Conservation (phyloP, 2,888 invertebrate species). For the Drosophila anomalata region DNA sequence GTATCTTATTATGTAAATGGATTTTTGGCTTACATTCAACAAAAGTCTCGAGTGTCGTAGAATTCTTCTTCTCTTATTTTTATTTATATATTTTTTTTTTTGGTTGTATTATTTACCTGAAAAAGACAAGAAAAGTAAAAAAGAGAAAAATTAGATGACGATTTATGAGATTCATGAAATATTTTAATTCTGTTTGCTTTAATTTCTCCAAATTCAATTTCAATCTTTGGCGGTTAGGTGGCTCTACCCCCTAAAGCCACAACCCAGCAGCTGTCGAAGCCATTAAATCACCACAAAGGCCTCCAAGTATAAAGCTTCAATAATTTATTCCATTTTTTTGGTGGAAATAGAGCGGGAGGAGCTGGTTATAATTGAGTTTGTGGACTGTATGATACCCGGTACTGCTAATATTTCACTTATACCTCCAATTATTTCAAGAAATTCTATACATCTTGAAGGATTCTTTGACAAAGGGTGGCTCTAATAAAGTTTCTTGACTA, state of each 20-base stretch:
- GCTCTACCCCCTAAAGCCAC: background rate
- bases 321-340: constrained; percentile 22
- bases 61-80: background rate
- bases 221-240: background rate
- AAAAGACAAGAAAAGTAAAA: constrained; percentile 19
- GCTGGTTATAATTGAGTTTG: no score
- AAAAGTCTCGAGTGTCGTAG: constrained; percentile 19
- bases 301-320: constrained; percentile 37
- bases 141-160: background rate
- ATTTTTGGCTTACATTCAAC: constrained; percentile 53
- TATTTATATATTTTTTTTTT: background rate
- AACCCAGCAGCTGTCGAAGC: constrained; percentile 45
- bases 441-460: no score
- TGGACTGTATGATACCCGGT: no score
- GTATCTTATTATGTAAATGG: constrained; percentile 54
- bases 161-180: constrained; percentile 17
- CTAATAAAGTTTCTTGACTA: no score
- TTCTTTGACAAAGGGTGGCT: no score
- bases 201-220: background rate
- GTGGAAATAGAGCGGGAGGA: no score
- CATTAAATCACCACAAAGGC: constrained; percentile 46
- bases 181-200: constrained; percentile 8
- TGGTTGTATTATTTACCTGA: constrained; percentile 34
- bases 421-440: no score
- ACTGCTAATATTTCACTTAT: no score